phyloP scores from a whole-genome alignment of 2,113 vertebrate species.

The Eudyptes chrysolophus region DNA sequence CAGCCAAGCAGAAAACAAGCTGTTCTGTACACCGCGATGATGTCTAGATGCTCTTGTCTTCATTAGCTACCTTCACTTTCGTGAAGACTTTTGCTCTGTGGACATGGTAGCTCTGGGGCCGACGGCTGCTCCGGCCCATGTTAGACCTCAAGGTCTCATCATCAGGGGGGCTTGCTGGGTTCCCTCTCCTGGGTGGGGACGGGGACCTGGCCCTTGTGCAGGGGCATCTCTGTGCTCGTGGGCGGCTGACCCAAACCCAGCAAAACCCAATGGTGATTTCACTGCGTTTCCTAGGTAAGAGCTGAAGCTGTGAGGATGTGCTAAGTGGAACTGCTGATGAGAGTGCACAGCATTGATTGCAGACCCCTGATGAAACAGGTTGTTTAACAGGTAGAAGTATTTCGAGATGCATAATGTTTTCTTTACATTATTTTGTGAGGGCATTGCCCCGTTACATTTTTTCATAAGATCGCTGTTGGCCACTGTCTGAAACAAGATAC shows the following conservation, averaged over 20 bases:
- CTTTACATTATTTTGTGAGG: not conserved
- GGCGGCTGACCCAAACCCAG: rapidly evolving
- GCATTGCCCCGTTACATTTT: not conserved
- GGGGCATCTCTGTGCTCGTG: rapidly evolving
- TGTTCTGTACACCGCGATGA: rapidly evolving
- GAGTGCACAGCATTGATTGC: not conserved
- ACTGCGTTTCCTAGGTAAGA: not conserved
- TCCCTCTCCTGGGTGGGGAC: rapidly evolving
- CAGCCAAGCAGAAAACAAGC: not conserved
- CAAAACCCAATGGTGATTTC: not conserved
- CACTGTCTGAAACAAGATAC: not conserved
- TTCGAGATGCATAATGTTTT: not conserved
- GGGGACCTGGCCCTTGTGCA: rapidly evolving
- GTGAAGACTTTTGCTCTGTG: not conserved
- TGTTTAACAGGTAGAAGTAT: not conserved
- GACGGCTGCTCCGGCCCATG: rapidly evolving
- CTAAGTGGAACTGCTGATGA: not conserved
- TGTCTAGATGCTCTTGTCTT: not conserved
- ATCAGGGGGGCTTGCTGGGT: not conserved
- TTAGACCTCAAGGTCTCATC: not conserved
- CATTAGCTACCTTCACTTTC: not conserved
- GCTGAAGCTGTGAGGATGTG: not conserved
- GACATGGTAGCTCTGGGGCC: not conserved
- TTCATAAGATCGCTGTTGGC: not conserved
- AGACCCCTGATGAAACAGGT: not conserved